Evolutionary conservation across 2,113 vertebrate genomes (phyloP).

Genomic region (Bufo bufo): DNA sequence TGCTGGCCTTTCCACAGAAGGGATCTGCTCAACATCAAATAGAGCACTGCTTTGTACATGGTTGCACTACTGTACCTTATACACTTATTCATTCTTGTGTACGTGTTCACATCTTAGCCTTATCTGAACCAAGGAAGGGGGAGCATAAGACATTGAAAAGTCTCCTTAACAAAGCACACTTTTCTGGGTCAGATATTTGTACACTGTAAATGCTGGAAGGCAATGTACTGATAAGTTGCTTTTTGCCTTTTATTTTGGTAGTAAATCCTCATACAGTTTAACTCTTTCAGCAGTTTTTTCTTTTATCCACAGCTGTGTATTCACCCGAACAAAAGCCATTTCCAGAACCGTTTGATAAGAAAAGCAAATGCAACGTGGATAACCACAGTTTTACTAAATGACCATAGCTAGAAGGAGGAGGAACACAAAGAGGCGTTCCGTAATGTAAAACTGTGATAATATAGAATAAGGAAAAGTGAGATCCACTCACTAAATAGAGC

Average conservation of each 20-base stretch:
- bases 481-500: too few species aligned
- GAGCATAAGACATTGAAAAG: neutral
- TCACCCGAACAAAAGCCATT: neutral
- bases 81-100: slow-evolving; percentile 16
- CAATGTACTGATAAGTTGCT: neutral
- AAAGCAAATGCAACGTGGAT: neutral
- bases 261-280: neutral
- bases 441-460: too few species aligned
- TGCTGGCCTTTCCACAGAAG: slow-evolving; percentile 41
- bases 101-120: slow-evolving; percentile 38
- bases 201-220: neutral
- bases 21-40: slow-evolving; percentile 52
- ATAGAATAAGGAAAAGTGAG: too few species aligned
- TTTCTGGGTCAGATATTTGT: neutral
- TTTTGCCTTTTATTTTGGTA: neutral
- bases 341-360: neutral
- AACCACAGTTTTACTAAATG: neutral
- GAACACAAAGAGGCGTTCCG: too few species aligned
- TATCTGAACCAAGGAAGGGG: slow-evolving; percentile 36
- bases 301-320: neutral
- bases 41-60: slow-evolving; percentile 44
- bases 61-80: slow-evolving; percentile 44
- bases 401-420: neutral
- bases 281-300: neutral
- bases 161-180: neutral